Base-by-base conservation (phyloP, 2,797 vertebrate genomes). In the Hydrolagus colliei region DNA sequence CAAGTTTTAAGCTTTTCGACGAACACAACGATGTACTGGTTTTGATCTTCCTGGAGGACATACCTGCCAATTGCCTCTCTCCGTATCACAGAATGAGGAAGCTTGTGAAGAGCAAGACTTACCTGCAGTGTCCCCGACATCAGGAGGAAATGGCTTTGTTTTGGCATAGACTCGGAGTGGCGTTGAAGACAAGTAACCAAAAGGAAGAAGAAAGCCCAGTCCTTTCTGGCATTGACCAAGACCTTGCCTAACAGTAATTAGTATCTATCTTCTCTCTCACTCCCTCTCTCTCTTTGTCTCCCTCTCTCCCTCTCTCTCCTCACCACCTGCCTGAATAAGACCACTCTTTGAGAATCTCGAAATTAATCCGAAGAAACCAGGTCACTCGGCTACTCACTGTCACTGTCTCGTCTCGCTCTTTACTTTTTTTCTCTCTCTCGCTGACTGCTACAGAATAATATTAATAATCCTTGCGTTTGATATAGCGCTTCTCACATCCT, bases 1-100 rank as follows among this genome's bases (percentile, higher is more conserved):
- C 93, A 84, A 94, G 91, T 77, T 95, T 93, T 86, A 91, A 92
- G 20, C 90, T 95, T 79, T 94, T 95, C 11, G 93, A 94, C 0
- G 93, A 95, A 88, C 86, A 90, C 86, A 92, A 91, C 84, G 93
- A 95, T 5, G 93, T 94, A 18, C 86, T 94, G 87, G 89, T 95
- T 87, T 87, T 94, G 87, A 87, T 94, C 72, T 94, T 94, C 0
- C 87, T 94, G 86, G 92, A 93, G 90, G 92, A 95, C 13, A 91
- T 94, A 71, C 91, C 91, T 4, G 4, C 35, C n/a, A 27, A 10
- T 9, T 86, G 89, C 77, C 88, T 95, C 85, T 92, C 93, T 79
- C 93, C 92, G 0, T 92, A 91, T 86, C 87, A 94, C 88, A 90
- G 92, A 86, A 92, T 94, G 90, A 93, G 92, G 87, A 92, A 90